These are phyloP conservation scores for Bergia sp. DNA, from an alignment of 92 coral and sea anemone genomes.

Conservation along the genomic window DNA sequence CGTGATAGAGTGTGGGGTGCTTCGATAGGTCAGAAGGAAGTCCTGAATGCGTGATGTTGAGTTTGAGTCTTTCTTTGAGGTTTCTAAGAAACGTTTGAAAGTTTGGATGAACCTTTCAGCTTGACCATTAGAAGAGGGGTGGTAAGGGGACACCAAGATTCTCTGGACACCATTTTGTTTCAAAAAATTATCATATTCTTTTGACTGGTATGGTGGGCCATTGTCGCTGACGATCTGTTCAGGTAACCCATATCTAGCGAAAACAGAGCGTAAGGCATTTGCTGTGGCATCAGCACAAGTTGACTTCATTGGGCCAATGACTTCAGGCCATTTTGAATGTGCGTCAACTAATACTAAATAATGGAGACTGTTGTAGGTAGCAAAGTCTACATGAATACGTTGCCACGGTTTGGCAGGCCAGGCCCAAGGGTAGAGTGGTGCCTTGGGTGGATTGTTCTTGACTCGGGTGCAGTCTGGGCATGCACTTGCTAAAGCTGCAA, in stretches of 20 bases:
- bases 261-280: constrained; percentile 38
- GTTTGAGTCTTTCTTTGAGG: neutral
- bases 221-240: constrained; percentile 52
- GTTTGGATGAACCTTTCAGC: constrained; percentile 33
- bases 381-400: constrained; percentile 41
- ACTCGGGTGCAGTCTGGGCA: constrained; percentile 30
- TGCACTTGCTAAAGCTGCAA: neutral
- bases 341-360: constrained; percentile 55
- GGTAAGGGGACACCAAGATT: constrained; percentile 31
- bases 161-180: constrained; percentile 48
- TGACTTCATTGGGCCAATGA: constrained; percentile 55
- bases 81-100: constrained; percentile 23
- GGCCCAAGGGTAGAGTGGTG: constrained; percentile 29
- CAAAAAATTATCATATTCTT: constrained; percentile 49
- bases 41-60: constrained; percentile 21
- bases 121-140: constrained; percentile 30
- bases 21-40: constrained; percentile 57
- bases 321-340: constrained; percentile 70
- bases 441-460: constrained; percentile 28
- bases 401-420: constrained; percentile 39
- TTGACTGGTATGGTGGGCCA: constrained; percentile 60
- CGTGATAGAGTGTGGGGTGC: constrained; percentile 58
- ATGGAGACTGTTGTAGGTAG: constrained; percentile 33
- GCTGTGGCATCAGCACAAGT: constrained; percentile 53
- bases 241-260: constrained; percentile 59